A percentile compares a stretch with the other conserved stretches of the same genome.
Conservation (phyloP, 2,113 vertebrate species). For the Eleginops maclovinus region DNA sequence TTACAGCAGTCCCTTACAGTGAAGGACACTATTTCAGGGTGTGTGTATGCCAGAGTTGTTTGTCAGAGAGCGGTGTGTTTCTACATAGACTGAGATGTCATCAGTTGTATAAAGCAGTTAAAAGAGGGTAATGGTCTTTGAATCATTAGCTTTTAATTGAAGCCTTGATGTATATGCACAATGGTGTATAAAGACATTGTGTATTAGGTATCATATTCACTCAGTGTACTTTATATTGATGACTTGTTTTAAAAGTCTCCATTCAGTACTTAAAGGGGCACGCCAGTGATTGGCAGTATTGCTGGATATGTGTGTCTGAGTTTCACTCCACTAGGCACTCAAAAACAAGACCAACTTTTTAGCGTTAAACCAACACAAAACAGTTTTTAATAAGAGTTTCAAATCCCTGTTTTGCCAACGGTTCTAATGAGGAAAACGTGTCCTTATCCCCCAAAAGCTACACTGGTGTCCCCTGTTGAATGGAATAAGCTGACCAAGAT, state of each 20-base stretch:
- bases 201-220: neutral
- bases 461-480: conserved; percentile 37
- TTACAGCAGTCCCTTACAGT: conserved; percentile 25
- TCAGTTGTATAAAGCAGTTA: neutral
- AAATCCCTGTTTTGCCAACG: conserved; percentile 38
- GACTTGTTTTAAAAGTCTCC: neutral
- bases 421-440: conserved; percentile 68
- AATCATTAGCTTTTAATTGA: neutral
- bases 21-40: conserved; percentile 19
- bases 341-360: conserved; percentile 30
- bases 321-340: too few relatives aligned
- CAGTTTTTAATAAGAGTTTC: conserved; percentile 55
- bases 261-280: neutral
- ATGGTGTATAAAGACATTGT: neutral
- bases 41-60: neutral
- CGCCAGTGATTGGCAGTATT: too few relatives aligned
- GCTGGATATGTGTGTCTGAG: too few relatives aligned
- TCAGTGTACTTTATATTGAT: too few relatives aligned
- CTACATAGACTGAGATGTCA: neutral
- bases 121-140: neutral
- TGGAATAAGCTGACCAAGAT: conserved; percentile 49
- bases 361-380: conserved; percentile 29
- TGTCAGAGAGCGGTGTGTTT: neutral
- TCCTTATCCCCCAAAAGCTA: conserved; percentile 51
- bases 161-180: neutral